phyloP scores from a whole-genome alignment of 2,888 invertebrate species.

The Iphiclides podalirius region DNA sequence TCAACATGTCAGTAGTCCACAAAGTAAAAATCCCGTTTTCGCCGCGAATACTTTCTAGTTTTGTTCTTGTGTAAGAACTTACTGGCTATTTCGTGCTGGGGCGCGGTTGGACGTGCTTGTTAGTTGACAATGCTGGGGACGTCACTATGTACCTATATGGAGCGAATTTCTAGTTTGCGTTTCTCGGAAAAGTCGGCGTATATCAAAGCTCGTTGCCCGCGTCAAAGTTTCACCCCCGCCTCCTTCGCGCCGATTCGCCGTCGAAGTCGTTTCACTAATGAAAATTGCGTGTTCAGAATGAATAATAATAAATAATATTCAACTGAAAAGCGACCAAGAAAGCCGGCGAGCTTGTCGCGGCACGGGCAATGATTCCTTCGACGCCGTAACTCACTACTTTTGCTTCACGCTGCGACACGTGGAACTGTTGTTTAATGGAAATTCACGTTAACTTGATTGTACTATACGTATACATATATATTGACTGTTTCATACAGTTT shows the following conservation, averaged over 20 bases:
- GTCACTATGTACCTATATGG: constrained; percentile 42
- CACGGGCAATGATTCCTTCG: constrained; percentile 11
- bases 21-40: constrained; percentile 3
- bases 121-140: constrained; percentile 65
- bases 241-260: constrained; percentile 1
- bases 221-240: not conserved
- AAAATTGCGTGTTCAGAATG: constrained; percentile 21
- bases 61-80: constrained; percentile 37
- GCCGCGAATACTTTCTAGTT: constrained; percentile 27
- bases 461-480: no score
- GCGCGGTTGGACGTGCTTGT: constrained; percentile 68
- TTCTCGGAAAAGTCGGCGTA: constrained; percentile 2
- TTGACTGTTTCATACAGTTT: no score
- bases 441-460: constrained; percentile 1
- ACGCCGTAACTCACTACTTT: constrained; percentile 10
- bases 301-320: constrained; percentile 13
- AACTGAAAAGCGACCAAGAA: constrained; percentile 15
- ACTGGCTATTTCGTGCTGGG: constrained; percentile 57
- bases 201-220: constrained; percentile 1
- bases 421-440: constrained; percentile 5
- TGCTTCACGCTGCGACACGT: constrained; percentile 2
- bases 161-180: constrained; percentile 7
- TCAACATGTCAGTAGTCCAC: no score
- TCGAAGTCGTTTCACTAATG: constrained; percentile 5
- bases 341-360: constrained; percentile 17